Base-by-base conservation (phyloP, 37 sponge, comb jelly and placozoan species). In the Ephydatia muelleri region DNA sequence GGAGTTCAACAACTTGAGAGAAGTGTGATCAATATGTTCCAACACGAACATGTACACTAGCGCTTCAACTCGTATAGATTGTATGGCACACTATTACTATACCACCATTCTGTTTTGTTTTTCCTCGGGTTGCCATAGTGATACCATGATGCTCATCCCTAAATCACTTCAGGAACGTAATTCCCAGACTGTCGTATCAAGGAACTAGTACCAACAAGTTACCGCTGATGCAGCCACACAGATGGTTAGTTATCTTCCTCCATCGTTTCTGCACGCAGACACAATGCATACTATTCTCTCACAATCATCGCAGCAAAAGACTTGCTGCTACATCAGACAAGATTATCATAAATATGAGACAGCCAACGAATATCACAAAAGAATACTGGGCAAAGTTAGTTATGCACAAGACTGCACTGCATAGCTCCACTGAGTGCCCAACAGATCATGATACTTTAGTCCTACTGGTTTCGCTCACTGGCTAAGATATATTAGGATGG, bases 211-310 rank as follows among this genome's bases (percentile, higher is more conserved):
- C 8, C 94, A 95, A 70, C 98, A 98, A 40, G 95, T 93, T 5
- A 84, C 38, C 31, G 69, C 75, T 40, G 94, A 95, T 82, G 93
- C 96, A 9, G 88, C 94, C 21, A 98, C 98, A 48, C 98, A 98
- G 67, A 98, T 98, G 98, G 93, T 95, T 26, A 57, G 83, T 78
- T 0, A 6, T 1, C 29, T 28, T 13, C 14, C 31, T 36, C 74
- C 0, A 21, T 23, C 38, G 3, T 35, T 36, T 72, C 72, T 72
- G 30, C 36, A 73, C 12, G 16, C 6, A n/a, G n/a, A n/a, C n/a
- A n/a, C n/a, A 69, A 69, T 11, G 5, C 70, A 3, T 9, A 8
- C 27, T 30, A 69, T 21, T 14, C 29, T 14, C 72, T 21, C 32
- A 34, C 72, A 71, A 3, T 8, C 12, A 36, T 80, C 74, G 34